These are phyloP conservation scores for Cecropterus lyciades DNA, from an alignment of 1,140 invertebrate genomes.

Conservation along the genomic window DNA sequence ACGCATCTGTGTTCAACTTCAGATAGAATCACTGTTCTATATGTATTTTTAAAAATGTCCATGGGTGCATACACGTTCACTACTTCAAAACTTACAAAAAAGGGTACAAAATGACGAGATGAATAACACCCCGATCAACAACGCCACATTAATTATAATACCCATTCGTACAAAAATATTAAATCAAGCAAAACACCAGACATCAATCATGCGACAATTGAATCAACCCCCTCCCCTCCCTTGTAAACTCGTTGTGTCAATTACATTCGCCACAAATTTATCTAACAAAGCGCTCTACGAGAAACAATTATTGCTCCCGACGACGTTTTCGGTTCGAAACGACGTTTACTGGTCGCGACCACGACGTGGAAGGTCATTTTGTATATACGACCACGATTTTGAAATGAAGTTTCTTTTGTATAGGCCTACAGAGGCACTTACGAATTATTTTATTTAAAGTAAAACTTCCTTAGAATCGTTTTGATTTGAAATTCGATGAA, in stretches of 20 bases:
- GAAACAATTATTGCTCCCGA: conserved; percentile 30
- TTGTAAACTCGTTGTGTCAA: conserved; percentile 30
- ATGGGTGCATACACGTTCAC: too few species aligned
- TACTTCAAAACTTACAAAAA: too few species aligned
- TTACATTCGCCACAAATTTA: conserved; percentile 29
- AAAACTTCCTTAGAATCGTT: too few species aligned
- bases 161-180: conserved; percentile 14
- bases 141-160: not conserved
- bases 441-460: too few species aligned
- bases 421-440: too few species aligned
- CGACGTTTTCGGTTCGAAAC: conserved; percentile 8
- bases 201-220: conserved; percentile 32
- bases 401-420: too few species aligned
- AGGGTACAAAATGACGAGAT: too few species aligned
- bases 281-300: conserved; percentile 29
- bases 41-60: too few species aligned
- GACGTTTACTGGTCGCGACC: not conserved
- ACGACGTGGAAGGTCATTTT: not conserved
- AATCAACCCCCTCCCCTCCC: conserved; percentile 5
- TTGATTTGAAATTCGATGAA: too few species aligned
- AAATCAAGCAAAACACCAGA: conserved; percentile 16
- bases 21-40: too few species aligned
- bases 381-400: not conserved
- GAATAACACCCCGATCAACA: too few species aligned
- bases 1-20: too few species aligned